These are phyloP conservation scores for Habrosyne pyritoides DNA, from an alignment of 2,888 invertebrate genomes.

Conservation along the genomic window DNA sequence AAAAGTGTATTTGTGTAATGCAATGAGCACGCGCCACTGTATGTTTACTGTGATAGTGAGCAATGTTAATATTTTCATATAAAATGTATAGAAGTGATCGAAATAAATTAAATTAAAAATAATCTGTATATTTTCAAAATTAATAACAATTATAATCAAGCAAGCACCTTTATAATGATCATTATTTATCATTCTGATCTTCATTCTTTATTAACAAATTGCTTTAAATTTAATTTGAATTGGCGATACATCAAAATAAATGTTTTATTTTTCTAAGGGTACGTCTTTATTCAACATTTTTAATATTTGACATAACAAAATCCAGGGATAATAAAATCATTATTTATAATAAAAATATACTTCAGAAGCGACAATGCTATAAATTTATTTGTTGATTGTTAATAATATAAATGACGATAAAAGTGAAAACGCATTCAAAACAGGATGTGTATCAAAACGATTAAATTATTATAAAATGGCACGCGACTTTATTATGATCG, in stretches of 20 bases:
- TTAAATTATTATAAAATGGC: constrained; percentile 20
- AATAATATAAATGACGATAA: constrained; percentile 1
- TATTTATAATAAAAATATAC: not conserved
- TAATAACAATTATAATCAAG: too few species aligned
- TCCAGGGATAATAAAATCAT: too few species aligned
- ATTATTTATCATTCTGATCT: too few species aligned
- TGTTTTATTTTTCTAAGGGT: too few species aligned
- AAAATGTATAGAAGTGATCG: constrained; percentile 25
- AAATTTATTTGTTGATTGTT: not conserved
- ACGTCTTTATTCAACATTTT: too few species aligned
- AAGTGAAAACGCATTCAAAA: constrained; percentile 1
- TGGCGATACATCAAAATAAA: too few species aligned
- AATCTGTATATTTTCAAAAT: too few species aligned
- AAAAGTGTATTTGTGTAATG: constrained; percentile 59
- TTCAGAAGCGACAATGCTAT: not conserved
- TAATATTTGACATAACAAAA: too few species aligned
- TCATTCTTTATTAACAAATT: too few species aligned
- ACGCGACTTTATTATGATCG: constrained; percentile 30
- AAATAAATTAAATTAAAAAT: constrained; percentile 1
- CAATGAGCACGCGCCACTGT: constrained; percentile 69
- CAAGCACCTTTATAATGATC: too few species aligned
- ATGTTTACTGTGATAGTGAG: constrained; percentile 38
- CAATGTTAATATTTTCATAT: constrained; percentile 13
- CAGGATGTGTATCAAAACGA: constrained; percentile 24
- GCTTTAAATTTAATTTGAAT: too few species aligned